phyloP scores from a whole-genome alignment of 2,797 vertebrate genomes.

The Chelon labrosus region DNA sequence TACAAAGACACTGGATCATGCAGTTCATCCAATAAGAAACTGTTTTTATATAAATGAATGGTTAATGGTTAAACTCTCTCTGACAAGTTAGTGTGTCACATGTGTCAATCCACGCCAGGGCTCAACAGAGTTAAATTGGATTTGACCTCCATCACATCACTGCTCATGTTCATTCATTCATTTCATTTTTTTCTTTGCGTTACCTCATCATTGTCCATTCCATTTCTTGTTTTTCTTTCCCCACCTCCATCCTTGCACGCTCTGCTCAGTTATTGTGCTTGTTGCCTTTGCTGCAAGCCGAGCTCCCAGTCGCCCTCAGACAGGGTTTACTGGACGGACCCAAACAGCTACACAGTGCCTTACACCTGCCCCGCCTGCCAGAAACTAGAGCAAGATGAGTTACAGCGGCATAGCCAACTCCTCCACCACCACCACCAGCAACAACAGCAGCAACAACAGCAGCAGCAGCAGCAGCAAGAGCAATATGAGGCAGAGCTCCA shows the following conservation, averaged over 20 bases:
- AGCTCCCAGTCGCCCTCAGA: slow-evolving; percentile 54
- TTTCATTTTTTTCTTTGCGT: slow-evolving; percentile 30
- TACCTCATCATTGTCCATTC: slow-evolving; percentile 56
- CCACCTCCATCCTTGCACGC: slow-evolving; percentile 11
- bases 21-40: no score
- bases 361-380: slow-evolving; percentile 83
- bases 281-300: slow-evolving; percentile 60
- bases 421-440: background rate
- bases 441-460: slow-evolving; percentile 25
- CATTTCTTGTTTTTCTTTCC: slow-evolving; percentile 50
- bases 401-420: slow-evolving; percentile 35
- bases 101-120: no score
- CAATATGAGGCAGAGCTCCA: slow-evolving; percentile 11
- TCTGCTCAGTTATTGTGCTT: slow-evolving; percentile 49
- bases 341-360: slow-evolving; percentile 56
- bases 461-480: slow-evolving; percentile 28
- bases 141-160: slow-evolving; percentile 43
- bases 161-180: slow-evolving; percentile 26
- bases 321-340: slow-evolving; percentile 74
- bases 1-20: no score
- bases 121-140: background rate
- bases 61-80: no score
- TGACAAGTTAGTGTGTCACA: no score
- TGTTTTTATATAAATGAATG: no score
- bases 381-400: slow-evolving; percentile 68